phyloP scores from a whole-genome alignment of 2,113 vertebrate genomes.

The Cercocebus atys region DNA sequence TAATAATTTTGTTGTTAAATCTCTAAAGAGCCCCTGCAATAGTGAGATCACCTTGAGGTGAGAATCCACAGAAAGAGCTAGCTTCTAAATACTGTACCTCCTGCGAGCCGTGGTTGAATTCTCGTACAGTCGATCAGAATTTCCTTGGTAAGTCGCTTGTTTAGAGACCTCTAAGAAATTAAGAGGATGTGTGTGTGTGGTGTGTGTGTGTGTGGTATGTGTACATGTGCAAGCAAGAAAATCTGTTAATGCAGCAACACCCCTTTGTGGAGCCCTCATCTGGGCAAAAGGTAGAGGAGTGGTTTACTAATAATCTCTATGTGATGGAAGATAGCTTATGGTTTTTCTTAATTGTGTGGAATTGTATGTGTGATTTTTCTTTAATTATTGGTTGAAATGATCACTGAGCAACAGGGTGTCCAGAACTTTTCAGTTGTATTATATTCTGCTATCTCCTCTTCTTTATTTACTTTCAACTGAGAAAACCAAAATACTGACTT shows the following conservation, averaged over 20 bases:
- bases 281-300: neutral
- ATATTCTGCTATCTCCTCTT: slow-evolving; percentile 66
- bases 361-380: neutral
- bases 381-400: slow-evolving; percentile 58
- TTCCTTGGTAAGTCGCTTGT: too few species aligned
- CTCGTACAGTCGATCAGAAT: too few species aligned
- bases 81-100: slow-evolving; percentile 71
- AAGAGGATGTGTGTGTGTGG: neutral
- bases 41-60: slow-evolving; percentile 68
- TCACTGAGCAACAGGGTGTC: neutral
- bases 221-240: neutral
- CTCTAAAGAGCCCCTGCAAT: slow-evolving; percentile 64
- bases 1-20: slow-evolving; percentile 75
- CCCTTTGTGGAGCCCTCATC: neutral
- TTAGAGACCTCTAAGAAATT: slow-evolving; percentile 69
- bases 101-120: too few species aligned
- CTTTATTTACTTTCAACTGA: slow-evolving; percentile 71
- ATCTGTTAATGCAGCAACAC: neutral
- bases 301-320: neutral
- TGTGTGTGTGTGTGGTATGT: neutral
- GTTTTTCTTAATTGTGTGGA: neutral
- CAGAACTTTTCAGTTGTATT: neutral
- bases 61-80: slow-evolving; percentile 70
- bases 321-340: neutral
- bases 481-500: slow-evolving; percentile 77